These are phyloP conservation scores for Drosophila anomalipes DNA, from an alignment of 2,888 invertebrate species.

Conservation along the genomic window DNA sequence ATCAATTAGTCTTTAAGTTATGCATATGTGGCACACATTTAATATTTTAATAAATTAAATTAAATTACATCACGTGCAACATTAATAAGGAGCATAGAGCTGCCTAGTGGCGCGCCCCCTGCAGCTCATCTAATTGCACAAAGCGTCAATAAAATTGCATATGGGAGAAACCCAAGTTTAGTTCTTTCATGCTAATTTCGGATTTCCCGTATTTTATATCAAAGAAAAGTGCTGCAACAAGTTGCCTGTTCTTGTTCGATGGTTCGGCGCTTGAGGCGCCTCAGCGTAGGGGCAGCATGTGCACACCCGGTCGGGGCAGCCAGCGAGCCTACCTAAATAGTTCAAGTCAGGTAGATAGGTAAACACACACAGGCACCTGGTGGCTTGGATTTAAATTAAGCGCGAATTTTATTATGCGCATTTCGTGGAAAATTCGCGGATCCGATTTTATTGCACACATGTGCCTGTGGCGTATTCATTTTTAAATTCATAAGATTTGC, in stretches of 20 bases:
- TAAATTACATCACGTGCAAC: neutral
- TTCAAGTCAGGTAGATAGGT: slow-evolving; percentile 37
- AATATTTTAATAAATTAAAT: neutral
- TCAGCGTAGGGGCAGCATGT: neutral
- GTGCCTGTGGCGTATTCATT: slow-evolving; percentile 37
- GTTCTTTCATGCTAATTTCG: slow-evolving; percentile 70
- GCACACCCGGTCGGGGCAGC: slow-evolving; percentile 29
- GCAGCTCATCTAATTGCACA: slow-evolving; percentile 12
- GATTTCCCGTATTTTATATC: slow-evolving; percentile 76
- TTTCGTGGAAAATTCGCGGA: slow-evolving; percentile 71
- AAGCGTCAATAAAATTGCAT: slow-evolving; percentile 57
- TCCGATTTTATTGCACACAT: slow-evolving; percentile 59
- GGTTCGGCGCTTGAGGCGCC: slow-evolving; percentile 27
- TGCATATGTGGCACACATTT: neutral
- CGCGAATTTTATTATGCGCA: slow-evolving; percentile 52
- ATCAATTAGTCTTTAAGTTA: neutral
- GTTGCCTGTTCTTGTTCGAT: slow-evolving; percentile 48
- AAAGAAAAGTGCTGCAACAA: slow-evolving; percentile 68
- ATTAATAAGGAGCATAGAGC: neutral
- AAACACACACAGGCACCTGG: slow-evolving; percentile 50
- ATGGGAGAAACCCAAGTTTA: slow-evolving; percentile 62
- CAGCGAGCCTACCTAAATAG: slow-evolving; percentile 70
- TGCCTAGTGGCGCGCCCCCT: slow-evolving; percentile 36
- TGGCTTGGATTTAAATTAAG: slow-evolving; percentile 49
- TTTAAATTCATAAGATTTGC: slow-evolving; percentile 80